Evolutionary conservation across 2,888 invertebrate genomes (phyloP).

Genomic region (Acleris holmiana): DNA sequence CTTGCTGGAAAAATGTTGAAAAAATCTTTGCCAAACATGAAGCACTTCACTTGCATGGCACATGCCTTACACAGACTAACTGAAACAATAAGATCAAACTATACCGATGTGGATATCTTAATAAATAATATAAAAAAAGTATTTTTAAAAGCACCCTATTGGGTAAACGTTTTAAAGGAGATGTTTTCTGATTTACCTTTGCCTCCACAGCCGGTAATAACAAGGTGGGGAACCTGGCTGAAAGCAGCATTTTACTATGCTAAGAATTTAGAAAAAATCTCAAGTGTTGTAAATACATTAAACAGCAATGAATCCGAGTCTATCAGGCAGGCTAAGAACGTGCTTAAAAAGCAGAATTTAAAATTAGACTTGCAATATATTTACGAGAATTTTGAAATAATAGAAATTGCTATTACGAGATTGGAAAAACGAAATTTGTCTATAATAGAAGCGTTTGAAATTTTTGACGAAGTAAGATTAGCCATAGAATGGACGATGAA

Average conservation of each 20-base stretch:
- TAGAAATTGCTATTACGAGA: constrained; percentile 12
- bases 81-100: constrained; percentile 7
- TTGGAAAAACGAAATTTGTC: constrained; percentile 13
- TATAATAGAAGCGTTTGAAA: constrained; percentile 8
- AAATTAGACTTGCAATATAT: constrained; percentile 2
- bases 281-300: constrained; percentile 3
- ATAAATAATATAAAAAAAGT: constrained; percentile 9
- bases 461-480: constrained; percentile 14
- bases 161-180: constrained; percentile 1
- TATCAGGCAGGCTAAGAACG: constrained; percentile 1
- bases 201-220: constrained; percentile 1
- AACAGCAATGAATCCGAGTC: constrained; percentile 6
- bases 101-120: constrained; percentile 1
- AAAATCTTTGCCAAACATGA: constrained; percentile 3
- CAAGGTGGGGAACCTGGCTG: not conserved
- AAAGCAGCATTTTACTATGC: constrained; percentile 5
- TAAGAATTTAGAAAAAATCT: constrained; percentile 1
- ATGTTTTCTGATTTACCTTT: constrained; percentile 8
- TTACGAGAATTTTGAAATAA: constrained; percentile 14
- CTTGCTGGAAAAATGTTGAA: constrained; percentile 19
- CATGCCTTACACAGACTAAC: constrained; percentile 10
- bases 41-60: constrained; percentile 12
- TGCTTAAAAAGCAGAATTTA: not conserved
- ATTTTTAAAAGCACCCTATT: too few relatives aligned
- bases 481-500: constrained; percentile 14